Conservation (phyloP, 1,140 invertebrate species). For the Caerostris darwini region DNA sequence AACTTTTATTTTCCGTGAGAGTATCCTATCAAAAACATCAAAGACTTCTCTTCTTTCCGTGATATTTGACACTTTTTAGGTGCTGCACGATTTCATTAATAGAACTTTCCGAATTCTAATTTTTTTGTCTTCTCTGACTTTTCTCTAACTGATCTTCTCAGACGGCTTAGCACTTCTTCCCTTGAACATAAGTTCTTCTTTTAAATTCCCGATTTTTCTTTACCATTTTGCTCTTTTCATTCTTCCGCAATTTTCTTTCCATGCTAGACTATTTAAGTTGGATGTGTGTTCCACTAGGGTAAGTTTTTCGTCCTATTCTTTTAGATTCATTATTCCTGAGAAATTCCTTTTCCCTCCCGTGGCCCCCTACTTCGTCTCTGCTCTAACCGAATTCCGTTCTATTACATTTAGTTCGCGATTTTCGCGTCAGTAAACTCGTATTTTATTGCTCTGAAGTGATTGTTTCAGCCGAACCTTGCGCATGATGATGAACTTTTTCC, state of each 20-base stretch:
- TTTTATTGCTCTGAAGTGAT: slow-evolving; percentile 77
- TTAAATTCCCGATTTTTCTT: slow-evolving; percentile 34
- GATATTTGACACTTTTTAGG: slow-evolving; percentile 54
- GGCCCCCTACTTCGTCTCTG: not conserved
- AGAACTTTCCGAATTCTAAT: slow-evolving; percentile 38
- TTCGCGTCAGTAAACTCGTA: slow-evolving; percentile 75
- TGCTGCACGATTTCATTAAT: slow-evolving; percentile 62
- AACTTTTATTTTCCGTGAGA: slow-evolving; percentile 28
- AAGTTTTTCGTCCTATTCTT: slow-evolving; percentile 62
- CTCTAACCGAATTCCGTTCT: slow-evolving; percentile 74
- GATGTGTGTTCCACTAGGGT: slow-evolving; percentile 26
- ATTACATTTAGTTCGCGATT: slow-evolving; percentile 77
- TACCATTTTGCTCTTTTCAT: slow-evolving; percentile 62
- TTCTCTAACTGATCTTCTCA: slow-evolving; percentile 33
- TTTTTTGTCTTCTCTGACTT: slow-evolving; percentile 16
- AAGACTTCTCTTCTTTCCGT: not conserved
- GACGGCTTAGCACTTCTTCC: slow-evolving; percentile 31
- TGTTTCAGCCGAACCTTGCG: slow-evolving; percentile 67
- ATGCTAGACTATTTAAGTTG: slow-evolving; percentile 60
- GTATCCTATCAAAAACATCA: slow-evolving; percentile 29
- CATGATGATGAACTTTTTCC: slow-evolving; percentile 75
- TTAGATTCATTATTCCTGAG: slow-evolving; percentile 70
- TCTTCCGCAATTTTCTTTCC: slow-evolving; percentile 61
- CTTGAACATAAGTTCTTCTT: slow-evolving; percentile 37
- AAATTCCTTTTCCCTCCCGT: slow-evolving; percentile 58